Evolutionary conservation across 2,888 invertebrate genomes (phyloP), one percentile per base, ranked within the genome.

Genomic region (Clusia tigrina): DNA sequence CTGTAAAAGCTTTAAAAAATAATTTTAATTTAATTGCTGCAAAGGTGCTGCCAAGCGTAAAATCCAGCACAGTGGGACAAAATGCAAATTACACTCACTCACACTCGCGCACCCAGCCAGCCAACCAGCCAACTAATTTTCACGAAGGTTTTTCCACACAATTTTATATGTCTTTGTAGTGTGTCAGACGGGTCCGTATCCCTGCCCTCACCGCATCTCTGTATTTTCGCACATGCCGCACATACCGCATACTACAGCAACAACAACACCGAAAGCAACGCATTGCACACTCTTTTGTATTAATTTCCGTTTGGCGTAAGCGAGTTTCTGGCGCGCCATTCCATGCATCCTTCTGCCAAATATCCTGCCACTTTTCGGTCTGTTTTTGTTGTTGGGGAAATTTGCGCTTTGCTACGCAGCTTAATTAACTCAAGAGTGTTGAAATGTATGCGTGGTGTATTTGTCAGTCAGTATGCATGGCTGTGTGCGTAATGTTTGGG

Each of bases 1-100:
- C n/a, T n/a, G 12, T 12, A 12, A 32, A 32, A 32, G 32, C 42
- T 42, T 42, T 42, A 9, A 42, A 42, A 42, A 42, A 42, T 42
- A 42, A 42, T 42, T 42, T n/a, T 3, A 42, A 42, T 42, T 42
- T 42, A 42, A 42, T 42, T 42, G 42, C 42, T n/a, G 42, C 32
- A n/a, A 32, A 12, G 32, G 12, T 12, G 32, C 6, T 32, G 32
- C 32, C 32, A 32, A 32, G 32, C 32, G 32, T 6, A 32, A 32
- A 32, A 32, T 32, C 6, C 12, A 6, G 32, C 32, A 32, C 32
- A 12, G 32, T 12, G 32, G 6, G 6, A 32, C 32, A 32, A 32
- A 32, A 32, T 32, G 12, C 32, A 32, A 32, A 32, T 9, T 32
- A 42, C 42, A 42, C n/a, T 6, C 15, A 9, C 3, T n/a, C 3